Evolutionary conservation across 2,797 vertebrate species (phyloP), one percentile per base, ranked within the genome.

Genomic region (Falco cherrug): DNA sequence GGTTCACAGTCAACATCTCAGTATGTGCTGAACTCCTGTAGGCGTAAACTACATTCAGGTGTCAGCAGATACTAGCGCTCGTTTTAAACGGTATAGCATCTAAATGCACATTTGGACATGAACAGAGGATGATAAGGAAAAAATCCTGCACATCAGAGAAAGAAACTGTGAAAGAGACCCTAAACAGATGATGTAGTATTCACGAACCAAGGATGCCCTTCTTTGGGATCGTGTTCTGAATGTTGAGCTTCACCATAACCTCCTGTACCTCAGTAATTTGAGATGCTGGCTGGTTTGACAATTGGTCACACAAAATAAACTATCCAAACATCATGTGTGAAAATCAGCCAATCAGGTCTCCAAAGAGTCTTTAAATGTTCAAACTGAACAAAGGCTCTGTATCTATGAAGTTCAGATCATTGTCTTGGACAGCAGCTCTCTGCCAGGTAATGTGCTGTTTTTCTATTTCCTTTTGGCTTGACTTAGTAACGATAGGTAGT

Each of bases 281-380:
- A 93, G 93, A 92, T 93, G 26, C 63, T 81, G 84, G 65, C 93
- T 93, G 73, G 47, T 89, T 95, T 95, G 80, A 79, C 90, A 95
- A 88, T 97, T 96, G 96, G 90, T 93, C 90, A 59, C 78, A 89
- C 82, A 74, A 87, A 97, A 96, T 97, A 97, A 97, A 97, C 94
- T 26, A 11, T 92, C 35, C 76, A 95, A 84, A 91, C 93, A 93
- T 90, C 94, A 88, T 95, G 95, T 94, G 95, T 95, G 41, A 63
- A 94, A 67, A 78, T 81, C 47, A 26, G 75, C 97, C 97, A 97
- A 97, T 97, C 93, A 90, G 93, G 57, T 89, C 89, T 92, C 81
- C 78, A 93, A 94, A 92, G 95, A 96, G 90, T 91, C 90, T 97
- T 97, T 97, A 97, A 97, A 97, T 94, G 90, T 87, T 95, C 87